Evolutionary conservation across 2,888 invertebrate species (phyloP).

Genomic region (Pseudococcus longispinus): DNA sequence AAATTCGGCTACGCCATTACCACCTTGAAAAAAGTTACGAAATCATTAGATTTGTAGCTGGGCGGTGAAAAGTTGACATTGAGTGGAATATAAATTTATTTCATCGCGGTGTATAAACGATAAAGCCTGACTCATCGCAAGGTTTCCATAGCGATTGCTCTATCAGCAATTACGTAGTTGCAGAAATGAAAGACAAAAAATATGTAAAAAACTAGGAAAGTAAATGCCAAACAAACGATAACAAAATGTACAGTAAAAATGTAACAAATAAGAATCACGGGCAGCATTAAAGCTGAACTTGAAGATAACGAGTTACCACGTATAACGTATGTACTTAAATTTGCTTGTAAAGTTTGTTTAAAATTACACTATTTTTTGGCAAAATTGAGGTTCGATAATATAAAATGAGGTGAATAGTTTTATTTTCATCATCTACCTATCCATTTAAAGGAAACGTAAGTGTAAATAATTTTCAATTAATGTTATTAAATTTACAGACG

Average conservation of each 20-base stretch:
- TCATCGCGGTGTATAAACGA: not conserved
- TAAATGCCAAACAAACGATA: conserved; percentile 37
- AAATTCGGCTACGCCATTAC: not conserved
- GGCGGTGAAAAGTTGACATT: not conserved
- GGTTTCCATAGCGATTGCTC: not conserved
- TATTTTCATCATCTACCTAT: not conserved
- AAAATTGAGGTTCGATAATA: not conserved
- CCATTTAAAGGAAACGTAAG: not conserved
- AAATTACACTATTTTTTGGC: not conserved
- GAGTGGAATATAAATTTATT: not conserved
- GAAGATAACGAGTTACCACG: conserved; percentile 31
- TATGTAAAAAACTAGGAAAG: not conserved
- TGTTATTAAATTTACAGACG: not conserved
- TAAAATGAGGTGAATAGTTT: not conserved
- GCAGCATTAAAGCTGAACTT: conserved; percentile 14
- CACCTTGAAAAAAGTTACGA: not conserved
- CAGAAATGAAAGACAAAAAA: not conserved
- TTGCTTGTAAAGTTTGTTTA: not conserved
- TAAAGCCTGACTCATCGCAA: conserved; percentile 30
- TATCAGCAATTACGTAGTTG: conserved; percentile 1
- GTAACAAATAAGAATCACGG: conserved; percentile 3
- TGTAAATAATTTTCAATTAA: not conserved
- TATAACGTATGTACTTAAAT: not conserved
- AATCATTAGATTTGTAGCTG: not conserved
- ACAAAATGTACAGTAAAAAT: not conserved